Evolutionary conservation across 2,797 vertebrate genomes (phyloP).

Genomic region (Emys orbicularis): DNA sequence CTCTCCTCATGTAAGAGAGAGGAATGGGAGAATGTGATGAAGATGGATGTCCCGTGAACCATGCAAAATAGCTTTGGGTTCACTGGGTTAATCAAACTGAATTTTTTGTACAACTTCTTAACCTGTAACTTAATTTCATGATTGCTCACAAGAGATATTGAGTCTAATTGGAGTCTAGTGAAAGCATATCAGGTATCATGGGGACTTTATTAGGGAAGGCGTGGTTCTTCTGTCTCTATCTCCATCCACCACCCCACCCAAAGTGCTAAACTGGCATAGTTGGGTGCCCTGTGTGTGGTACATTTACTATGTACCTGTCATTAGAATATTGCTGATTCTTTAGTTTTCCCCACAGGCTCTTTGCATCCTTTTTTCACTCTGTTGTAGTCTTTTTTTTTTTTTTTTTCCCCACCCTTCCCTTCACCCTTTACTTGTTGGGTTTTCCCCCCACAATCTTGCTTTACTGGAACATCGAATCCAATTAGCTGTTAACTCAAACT

Average conservation of each 20-base stretch:
- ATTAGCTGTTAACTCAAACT: not conserved
- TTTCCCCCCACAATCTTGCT: accelerated
- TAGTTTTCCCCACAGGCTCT: not conserved
- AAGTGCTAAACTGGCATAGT: not conserved
- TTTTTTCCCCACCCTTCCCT: not conserved
- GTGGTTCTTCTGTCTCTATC: not conserved
- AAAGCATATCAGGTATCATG: not conserved
- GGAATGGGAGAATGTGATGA: not conserved
- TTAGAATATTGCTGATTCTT: accelerated
- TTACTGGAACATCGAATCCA: not conserved
- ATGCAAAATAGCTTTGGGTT: not conserved
- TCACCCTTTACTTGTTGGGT: not conserved
- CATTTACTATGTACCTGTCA: not conserved
- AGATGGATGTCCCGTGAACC: not conserved
- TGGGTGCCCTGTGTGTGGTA: not conserved
- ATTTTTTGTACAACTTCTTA: not conserved
- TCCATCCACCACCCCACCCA: not conserved
- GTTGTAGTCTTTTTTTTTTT: accelerated
- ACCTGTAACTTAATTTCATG: constrained; percentile 16
- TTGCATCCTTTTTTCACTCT: not conserved
- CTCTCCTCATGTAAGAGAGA: not conserved
- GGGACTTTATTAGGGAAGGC: not conserved
- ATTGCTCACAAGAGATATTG: accelerated
- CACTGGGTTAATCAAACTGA: not conserved
- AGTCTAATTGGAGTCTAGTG: constrained; percentile 1